Conservation (phyloP, 2,797 vertebrate genomes). For the Sebastes nivosus region DNA sequence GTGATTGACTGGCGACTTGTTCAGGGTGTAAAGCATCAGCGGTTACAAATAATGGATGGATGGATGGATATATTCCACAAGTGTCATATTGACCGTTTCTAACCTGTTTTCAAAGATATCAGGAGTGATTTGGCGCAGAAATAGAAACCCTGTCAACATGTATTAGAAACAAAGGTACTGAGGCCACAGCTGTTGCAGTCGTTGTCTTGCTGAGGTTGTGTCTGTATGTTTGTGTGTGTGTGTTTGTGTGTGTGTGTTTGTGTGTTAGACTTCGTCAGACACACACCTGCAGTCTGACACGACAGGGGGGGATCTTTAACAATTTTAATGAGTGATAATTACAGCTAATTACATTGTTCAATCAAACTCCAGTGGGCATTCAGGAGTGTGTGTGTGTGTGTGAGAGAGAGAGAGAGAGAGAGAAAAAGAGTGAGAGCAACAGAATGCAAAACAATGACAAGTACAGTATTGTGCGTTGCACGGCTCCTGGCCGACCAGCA, state of each 20-base stretch:
- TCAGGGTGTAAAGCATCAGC: not conserved
- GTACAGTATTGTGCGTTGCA: too few species aligned
- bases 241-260: not conserved
- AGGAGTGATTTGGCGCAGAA: slow-evolving; percentile 12
- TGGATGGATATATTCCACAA: not conserved
- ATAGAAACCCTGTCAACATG: slow-evolving; percentile 40
- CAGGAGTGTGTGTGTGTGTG: slow-evolving; percentile 22
- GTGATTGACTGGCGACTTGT: not conserved
- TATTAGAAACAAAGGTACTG: slow-evolving; percentile 26
- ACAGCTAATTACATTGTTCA: slow-evolving; percentile 82
- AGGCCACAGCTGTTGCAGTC: slow-evolving; percentile 46
- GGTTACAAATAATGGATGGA: not conserved
- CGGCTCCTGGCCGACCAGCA: too few species aligned
- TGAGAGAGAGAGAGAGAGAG: not conserved
- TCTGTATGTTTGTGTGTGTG: not conserved
- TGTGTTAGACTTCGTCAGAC: slow-evolving; percentile 19
- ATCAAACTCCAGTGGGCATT: slow-evolving; percentile 69
- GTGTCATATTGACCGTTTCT: not conserved
- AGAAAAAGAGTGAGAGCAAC: too few species aligned
- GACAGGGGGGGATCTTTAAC: slow-evolving; percentile 74
- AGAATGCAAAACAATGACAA: too few species aligned
- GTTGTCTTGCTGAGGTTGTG: slow-evolving; percentile 24
- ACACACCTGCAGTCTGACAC: slow-evolving; percentile 74
- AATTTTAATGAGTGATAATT: slow-evolving; percentile 80
- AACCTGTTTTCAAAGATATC: not conserved